A percentile compares a stretch with the other conserved stretches of the same genome.
Evolutionary conservation across 1,140 invertebrate species (phyloP).

Genomic region (Camponotus vicinus): DNA sequence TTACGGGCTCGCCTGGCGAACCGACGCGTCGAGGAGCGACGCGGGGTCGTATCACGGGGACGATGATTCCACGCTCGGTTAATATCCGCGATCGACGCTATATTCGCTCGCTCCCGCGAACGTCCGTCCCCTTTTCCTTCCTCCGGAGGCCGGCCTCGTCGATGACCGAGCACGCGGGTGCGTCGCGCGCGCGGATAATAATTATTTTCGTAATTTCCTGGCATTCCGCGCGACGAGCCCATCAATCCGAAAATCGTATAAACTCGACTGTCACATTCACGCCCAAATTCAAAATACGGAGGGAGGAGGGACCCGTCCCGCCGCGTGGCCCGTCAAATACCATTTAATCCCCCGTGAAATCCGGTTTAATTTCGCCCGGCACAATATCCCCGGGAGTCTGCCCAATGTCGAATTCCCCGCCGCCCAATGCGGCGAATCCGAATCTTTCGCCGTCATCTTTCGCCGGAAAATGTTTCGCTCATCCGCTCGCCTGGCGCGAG

Average conservation of each 20-base stretch:
- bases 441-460: conserved; percentile 64
- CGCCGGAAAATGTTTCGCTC: conserved; percentile 35
- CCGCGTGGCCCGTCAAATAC: conserved; percentile 70
- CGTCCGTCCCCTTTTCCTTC: background rate
- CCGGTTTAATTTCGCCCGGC: conserved; percentile 78
- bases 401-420: conserved; percentile 30
- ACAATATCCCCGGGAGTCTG: conserved; percentile 69
- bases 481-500: background rate
- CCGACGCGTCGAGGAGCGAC: conserved; percentile 56
- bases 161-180: conserved; percentile 19
- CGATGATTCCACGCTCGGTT: conserved; percentile 72
- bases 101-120: background rate
- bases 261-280: conserved; percentile 83
- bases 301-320: background rate
- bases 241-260: conserved; percentile 84
- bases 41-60: conserved; percentile 44
- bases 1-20: conserved; percentile 54
- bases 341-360: conserved; percentile 81
- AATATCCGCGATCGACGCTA: conserved; percentile 71
- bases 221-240: conserved; percentile 77
- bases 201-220: conserved; percentile 85
- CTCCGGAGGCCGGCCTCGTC: background rate
- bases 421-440: conserved; percentile 51
- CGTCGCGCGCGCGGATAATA: conserved; percentile 76
- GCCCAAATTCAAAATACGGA: conserved; percentile 78